Base-by-base conservation (phyloP, 2,888 invertebrate genomes). In the Creontiades dilutus region DNA sequence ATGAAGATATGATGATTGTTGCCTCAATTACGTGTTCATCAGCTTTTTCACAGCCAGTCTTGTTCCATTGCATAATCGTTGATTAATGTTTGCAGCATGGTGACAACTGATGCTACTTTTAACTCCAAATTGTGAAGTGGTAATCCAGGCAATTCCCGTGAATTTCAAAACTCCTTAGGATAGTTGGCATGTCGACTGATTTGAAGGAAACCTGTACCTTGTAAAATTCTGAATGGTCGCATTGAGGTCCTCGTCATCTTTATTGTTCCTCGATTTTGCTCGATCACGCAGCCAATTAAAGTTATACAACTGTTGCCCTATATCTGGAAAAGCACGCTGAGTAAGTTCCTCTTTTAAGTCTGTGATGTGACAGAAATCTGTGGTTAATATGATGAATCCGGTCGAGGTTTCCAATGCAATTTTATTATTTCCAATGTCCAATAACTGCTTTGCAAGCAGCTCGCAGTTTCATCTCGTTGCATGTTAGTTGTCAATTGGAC, bases 251-350 rank as follows among this genome's bases (percentile, higher is more conserved):
- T 93, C 92, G 80, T 93, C 92, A 89, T 91, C 90, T n/a, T 57
- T 92, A 91, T 93, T 93, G 91, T 93, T 92, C 90, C 92, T 92
- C 55, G 92, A 92, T 92, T 93, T 92, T 91, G 91, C 92, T 92
- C 92, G 91, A 91, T 92, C 92, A 92, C 89, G 89, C 89, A 90
- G 87, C 90, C 90, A 93, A 90, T 84, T 90, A 91, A 91, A 91
- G 91, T 92, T 91, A 91, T 91, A 92, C 91, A 92, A 92, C 90
- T 92, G 92, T 85, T 89, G 87, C 90, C 90, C 55, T 91, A 93
- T 91, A 91, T 93, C 91, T 91, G 93, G 92, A 90, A 93, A 93
- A 55, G 92, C 92, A 80, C 91, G 91, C 28, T 92, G 91, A 89
- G 93, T 92, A 78, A 92, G 92, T 91, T 92, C 92, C 78, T 87